A percentile compares a stretch with the other conserved stretches of the same genome.
Conservation (phyloP, 2,888 invertebrate genomes). For the Eudemis profundana region DNA sequence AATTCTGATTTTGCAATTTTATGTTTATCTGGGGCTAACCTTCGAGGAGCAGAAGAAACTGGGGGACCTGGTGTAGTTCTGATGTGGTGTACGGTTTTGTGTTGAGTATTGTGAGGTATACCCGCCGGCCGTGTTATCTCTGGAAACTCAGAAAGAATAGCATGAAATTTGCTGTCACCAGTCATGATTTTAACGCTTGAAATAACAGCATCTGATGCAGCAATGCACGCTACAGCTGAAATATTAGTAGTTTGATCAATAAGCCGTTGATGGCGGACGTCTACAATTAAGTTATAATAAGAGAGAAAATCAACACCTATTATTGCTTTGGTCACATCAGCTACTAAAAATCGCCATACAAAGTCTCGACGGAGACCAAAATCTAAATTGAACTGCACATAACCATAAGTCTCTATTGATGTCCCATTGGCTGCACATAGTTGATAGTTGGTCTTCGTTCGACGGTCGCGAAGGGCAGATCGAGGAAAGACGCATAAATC, state of each 20-base stretch:
- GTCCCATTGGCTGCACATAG: not conserved
- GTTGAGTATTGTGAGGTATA: too few species aligned
- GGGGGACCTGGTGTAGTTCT: conserved; percentile 4
- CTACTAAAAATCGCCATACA: not conserved
- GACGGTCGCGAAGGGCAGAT: not conserved
- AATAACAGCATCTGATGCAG: not conserved
- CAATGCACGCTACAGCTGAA: not conserved
- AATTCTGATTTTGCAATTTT: not conserved
- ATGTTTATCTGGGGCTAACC: not conserved
- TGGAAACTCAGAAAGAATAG: not conserved
- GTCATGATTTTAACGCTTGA: not conserved
- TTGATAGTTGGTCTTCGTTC: not conserved
- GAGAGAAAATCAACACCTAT: not conserved
- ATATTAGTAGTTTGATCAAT: not conserved
- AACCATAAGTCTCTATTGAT: not conserved
- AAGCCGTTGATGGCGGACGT: not conserved
- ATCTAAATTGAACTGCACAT: not conserved
- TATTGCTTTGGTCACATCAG: not conserved
- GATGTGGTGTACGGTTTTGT: too few species aligned
- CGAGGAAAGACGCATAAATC: too few species aligned
- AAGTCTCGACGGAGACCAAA: too few species aligned
- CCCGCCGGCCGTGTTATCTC: too few species aligned
- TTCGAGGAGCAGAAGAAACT: not conserved
- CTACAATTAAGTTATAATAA: not conserved
- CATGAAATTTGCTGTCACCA: not conserved